A percentile compares a stretch with the other conserved stretches of the same genome.
phyloP scores from a whole-genome alignment of 2,113 vertebrate species.

The Eublepharis macularius region DNA sequence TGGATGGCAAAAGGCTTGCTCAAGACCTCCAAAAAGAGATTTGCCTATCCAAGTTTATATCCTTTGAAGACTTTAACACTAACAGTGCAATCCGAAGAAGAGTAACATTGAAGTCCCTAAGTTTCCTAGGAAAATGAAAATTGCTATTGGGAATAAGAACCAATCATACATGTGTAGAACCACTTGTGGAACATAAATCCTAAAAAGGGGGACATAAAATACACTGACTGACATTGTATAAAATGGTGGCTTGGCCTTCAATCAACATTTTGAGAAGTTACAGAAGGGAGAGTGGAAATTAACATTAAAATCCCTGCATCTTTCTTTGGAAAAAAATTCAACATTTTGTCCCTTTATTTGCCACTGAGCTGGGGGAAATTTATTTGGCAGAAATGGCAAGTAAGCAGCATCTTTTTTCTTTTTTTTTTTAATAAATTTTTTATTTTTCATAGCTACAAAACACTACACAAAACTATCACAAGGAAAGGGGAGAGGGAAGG shows the following conservation, averaged over 20 bases:
- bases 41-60: neutral
- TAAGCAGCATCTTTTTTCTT: no score
- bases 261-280: neutral
- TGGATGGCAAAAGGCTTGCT: neutral
- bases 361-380: neutral
- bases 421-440: no score
- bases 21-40: neutral
- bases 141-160: neutral
- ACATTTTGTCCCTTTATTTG: neutral
- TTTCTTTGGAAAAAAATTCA: neutral
- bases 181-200: neutral
- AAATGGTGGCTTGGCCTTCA: conserved; percentile 16
- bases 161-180: neutral
- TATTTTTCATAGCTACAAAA: no score
- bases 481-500: no score
- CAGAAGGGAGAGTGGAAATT: neutral
- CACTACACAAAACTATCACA: no score
- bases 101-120: no score
- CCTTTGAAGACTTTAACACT: neutral
- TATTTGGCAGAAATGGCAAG: neutral
- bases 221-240: neutral
- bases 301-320: neutral
- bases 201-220: conserved; percentile 3
- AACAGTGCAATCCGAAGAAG: no score
- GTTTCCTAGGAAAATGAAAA: neutral